phyloP scores from a whole-genome alignment of 2,113 vertebrate species.

The Pelecanoides urinatrix region DNA sequence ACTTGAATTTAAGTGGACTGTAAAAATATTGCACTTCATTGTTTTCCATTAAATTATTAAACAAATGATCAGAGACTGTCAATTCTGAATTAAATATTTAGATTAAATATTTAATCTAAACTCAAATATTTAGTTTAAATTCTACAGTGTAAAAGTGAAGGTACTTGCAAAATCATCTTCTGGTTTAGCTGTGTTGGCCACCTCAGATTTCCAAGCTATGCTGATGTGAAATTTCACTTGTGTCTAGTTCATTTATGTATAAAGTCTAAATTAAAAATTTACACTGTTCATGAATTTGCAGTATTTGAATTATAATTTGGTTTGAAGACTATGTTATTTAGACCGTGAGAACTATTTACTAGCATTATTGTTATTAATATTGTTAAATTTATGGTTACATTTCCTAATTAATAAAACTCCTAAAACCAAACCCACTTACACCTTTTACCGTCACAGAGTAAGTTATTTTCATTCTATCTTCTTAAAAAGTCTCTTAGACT shows the following conservation, averaged over 20 bases:
- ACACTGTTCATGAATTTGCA: neutral
- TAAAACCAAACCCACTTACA: neutral
- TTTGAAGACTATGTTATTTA: neutral
- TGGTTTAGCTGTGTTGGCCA: neutral
- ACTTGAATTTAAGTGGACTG: no score
- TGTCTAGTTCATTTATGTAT: neutral
- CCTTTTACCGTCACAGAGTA: neutral
- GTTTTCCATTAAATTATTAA: neutral
- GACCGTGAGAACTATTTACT: neutral
- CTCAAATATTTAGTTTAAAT: conserved; percentile 13
- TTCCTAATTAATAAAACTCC: neutral
- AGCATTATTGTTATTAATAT: neutral
- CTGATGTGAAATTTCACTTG: neutral
- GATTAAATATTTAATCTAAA: conserved; percentile 16
- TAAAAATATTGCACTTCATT: neutral
- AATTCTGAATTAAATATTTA: conserved; percentile 37
- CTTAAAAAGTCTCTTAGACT: neutral
- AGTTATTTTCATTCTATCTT: neutral
- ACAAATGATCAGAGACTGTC: neutral
- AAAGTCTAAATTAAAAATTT: neutral
- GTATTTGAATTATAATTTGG: neutral
- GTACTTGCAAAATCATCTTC: neutral
- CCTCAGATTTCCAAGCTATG: neutral
- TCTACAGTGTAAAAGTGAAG: neutral
- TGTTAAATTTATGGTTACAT: neutral